Percentiles rank a stretch among this genome's conserved stretches.
phyloP scores from a whole-genome alignment of 2,797 vertebrate species.

The Oryzias dopingdopingensis region DNA sequence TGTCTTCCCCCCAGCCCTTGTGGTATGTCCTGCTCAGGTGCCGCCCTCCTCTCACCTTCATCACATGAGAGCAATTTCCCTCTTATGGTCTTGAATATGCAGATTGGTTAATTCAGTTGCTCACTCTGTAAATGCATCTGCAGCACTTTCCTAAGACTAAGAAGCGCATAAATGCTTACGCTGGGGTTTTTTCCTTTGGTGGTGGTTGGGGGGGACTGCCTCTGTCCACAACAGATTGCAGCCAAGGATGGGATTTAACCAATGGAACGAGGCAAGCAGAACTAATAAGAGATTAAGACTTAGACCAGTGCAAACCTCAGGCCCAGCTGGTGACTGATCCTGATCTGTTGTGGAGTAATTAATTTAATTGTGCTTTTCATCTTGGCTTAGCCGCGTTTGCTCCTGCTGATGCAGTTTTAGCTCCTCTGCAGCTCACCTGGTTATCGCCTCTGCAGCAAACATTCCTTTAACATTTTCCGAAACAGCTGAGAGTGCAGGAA shows the following conservation, averaged over 20 bases:
- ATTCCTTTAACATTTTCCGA: conserved; percentile 56
- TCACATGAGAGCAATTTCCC: conserved; percentile 60
- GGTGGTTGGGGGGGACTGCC: conserved; percentile 47
- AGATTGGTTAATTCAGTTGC: conserved; percentile 79
- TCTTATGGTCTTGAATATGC: conserved; percentile 74
- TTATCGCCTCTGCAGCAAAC: conserved; percentile 62
- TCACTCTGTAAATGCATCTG: conserved; percentile 77
- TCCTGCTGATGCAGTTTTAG: conserved; percentile 39
- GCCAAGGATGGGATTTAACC: conserved; percentile 63
- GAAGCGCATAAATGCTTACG: conserved; percentile 78
- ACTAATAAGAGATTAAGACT: conserved; percentile 67
- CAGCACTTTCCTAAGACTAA: conserved; percentile 79
- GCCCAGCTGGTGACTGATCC: conserved; percentile 58
- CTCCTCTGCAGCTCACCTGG: conserved; percentile 56
- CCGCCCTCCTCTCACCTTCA: conserved; percentile 41
- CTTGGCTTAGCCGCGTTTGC: conserved; percentile 42
- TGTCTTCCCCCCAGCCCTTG: conserved; percentile 28
- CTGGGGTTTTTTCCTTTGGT: conserved; percentile 45
- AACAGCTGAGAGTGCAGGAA: conserved; percentile 69
- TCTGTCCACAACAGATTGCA: conserved; percentile 58
- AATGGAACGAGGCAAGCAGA: conserved; percentile 47
- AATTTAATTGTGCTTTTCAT: conserved; percentile 60
- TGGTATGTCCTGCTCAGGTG: conserved; percentile 45
- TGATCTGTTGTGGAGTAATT: conserved; percentile 58
- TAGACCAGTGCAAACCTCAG: conserved; percentile 47